phyloP scores from a whole-genome alignment of 2,113 vertebrate genomes.

The Tachycineta bicolor region DNA sequence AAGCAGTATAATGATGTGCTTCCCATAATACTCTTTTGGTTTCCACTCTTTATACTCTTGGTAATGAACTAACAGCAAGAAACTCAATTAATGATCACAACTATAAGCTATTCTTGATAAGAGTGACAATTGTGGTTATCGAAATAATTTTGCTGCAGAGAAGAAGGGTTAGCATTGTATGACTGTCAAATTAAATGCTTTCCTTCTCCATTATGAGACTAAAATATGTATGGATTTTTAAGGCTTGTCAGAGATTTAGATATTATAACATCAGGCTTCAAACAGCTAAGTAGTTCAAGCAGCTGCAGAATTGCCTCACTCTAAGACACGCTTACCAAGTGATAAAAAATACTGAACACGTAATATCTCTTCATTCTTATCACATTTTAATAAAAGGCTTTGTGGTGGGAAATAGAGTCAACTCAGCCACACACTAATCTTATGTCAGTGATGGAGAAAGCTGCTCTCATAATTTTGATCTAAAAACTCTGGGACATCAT shows the following conservation, averaged over 20 bases:
- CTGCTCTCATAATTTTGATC: background rate
- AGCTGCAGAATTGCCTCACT: background rate
- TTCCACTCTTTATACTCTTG: background rate
- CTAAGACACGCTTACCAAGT: background rate
- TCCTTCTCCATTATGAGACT: background rate
- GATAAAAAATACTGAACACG: background rate
- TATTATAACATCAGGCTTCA: background rate
- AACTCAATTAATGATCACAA: background rate
- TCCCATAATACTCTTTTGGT: rapidly evolving
- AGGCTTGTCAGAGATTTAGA: background rate
- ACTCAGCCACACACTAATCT: background rate
- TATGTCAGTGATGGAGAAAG: background rate
- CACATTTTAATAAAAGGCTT: background rate
- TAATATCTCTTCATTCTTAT: background rate
- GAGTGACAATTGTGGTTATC: background rate
- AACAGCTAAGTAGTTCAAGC: background rate
- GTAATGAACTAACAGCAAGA: background rate
- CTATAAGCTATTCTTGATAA: background rate
- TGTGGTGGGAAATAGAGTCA: background rate
- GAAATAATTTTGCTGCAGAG: background rate
- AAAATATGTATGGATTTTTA: background rate
- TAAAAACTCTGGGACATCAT: background rate
- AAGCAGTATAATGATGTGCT: background rate
- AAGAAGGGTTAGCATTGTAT: background rate
- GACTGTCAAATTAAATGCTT: background rate